Conservation (phyloP, 2,113 vertebrate genomes). For the Asarcornis scutulata region DNA sequence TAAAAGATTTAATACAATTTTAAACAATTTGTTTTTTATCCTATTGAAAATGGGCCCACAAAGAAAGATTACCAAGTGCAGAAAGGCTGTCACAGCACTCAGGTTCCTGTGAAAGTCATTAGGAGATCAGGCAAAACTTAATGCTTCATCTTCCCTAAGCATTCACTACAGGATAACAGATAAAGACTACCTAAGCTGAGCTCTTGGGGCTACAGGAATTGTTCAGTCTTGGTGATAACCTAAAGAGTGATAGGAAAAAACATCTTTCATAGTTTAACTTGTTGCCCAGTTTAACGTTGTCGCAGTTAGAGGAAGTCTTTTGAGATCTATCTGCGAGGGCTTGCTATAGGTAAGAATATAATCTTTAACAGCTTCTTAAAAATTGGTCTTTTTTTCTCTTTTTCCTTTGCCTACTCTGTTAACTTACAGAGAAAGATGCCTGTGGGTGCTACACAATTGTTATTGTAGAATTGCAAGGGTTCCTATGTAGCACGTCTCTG, state of each 20-base stretch:
- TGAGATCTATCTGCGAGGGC: neutral
- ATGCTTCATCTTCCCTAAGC: neutral
- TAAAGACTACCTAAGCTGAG: neutral
- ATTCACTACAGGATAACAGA: accelerated
- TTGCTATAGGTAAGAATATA: neutral
- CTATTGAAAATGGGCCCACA: neutral
- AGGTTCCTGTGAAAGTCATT: neutral
- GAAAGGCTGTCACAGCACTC: neutral
- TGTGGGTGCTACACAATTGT: neutral
- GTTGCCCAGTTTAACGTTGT: neutral
- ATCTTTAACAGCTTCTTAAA: neutral
- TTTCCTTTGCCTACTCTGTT: neutral
- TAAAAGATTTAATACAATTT: neutral
- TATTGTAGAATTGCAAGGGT: neutral
- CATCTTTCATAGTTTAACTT: neutral
- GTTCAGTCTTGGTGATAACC: neutral
- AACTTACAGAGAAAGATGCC: neutral
- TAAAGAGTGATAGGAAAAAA: neutral
- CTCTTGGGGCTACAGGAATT: neutral
- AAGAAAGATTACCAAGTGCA: neutral
- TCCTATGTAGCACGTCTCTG: neutral
- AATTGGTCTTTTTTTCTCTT: neutral
- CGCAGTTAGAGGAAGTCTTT: neutral
- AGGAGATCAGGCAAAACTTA: neutral
- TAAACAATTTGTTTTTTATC: neutral